These are phyloP conservation scores for Saguinus imperator DNA, from an alignment of 2,113 vertebrate genomes.

Conservation along the genomic window DNA sequence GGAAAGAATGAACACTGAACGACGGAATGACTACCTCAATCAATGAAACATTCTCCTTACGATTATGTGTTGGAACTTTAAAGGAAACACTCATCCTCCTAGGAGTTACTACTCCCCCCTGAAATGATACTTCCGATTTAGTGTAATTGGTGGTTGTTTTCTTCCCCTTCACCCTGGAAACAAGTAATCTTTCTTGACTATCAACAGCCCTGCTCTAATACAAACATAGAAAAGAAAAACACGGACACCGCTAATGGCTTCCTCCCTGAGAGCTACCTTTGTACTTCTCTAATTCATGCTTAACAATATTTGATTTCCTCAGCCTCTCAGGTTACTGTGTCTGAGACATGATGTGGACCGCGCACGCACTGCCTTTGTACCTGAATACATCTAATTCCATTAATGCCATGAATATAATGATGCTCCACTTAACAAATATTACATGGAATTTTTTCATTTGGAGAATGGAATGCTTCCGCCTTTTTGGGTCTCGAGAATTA, in stretches of 20 bases:
- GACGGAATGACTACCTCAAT: not conserved
- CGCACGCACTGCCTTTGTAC: not conserved
- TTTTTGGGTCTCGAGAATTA: not conserved
- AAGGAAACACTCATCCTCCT: not conserved
- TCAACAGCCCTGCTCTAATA: constrained; percentile 11
- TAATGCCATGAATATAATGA: not conserved
- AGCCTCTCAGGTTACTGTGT: not conserved
- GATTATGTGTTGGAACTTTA: not conserved
- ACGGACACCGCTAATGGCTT: constrained; percentile 24
- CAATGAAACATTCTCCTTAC: constrained; percentile 9
- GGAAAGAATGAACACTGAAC: not conserved
- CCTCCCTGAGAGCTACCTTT: constrained; percentile 45
- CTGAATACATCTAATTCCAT: not conserved
- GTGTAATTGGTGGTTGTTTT: not conserved
- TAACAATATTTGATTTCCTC: constrained; percentile 45
- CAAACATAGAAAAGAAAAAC: constrained; percentile 55
- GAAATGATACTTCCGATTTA: not conserved
- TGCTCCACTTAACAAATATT: not conserved
- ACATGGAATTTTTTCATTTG: not conserved
- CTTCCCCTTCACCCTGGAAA: not conserved
- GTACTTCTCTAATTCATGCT: constrained; percentile 5
- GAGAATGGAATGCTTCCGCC: not conserved
- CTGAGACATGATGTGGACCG: not conserved
- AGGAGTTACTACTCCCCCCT: not conserved
- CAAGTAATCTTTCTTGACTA: constrained; percentile 48